Evolutionary conservation across 2,888 invertebrate genomes (phyloP).

Genomic region (Steinernema hermaphroditum): DNA sequence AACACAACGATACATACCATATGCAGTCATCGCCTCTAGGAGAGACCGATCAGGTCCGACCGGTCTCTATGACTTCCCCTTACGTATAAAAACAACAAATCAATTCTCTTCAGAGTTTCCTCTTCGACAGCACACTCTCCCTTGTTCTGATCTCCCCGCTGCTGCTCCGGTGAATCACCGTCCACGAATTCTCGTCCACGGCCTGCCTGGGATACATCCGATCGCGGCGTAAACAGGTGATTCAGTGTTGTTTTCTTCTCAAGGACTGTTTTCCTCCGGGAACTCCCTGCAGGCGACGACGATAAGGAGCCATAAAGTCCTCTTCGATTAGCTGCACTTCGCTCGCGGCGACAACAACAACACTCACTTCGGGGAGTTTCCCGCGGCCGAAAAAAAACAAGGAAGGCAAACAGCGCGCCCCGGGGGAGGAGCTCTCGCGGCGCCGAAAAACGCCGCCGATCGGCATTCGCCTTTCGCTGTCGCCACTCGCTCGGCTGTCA

Average conservation of each 20-base stretch:
- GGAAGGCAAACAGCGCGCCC: conserved; percentile 13
- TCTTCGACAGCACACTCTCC: too few relatives aligned
- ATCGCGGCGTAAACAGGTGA: neutral
- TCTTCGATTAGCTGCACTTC: conserved; percentile 6
- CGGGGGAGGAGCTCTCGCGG: neutral
- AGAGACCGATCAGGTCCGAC: too few relatives aligned
- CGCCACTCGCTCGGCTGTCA: conserved; percentile 15
- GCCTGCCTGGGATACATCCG: too few relatives aligned
- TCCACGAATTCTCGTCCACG: too few relatives aligned
- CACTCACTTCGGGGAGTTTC: neutral
- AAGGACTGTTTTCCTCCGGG: neutral
- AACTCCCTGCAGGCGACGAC: neutral
- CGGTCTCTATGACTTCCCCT: too few relatives aligned
- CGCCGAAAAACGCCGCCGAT: conserved; percentile 8
- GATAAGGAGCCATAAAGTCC: neutral
- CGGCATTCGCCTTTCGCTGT: conserved; percentile 26
- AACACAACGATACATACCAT: too few relatives aligned
- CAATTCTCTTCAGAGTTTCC: too few relatives aligned
- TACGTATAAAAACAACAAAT: too few relatives aligned
- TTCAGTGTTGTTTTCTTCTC: neutral
- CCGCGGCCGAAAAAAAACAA: conserved; percentile 9
- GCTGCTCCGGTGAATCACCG: too few relatives aligned
- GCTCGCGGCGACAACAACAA: conserved; percentile 23
- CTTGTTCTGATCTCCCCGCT: too few relatives aligned
- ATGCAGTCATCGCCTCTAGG: too few relatives aligned